A percentile compares a stretch with the other conserved stretches of the same genome.
phyloP scores from a whole-genome alignment of 1,140 invertebrate genomes.

The Brachionus paranguensis region DNA sequence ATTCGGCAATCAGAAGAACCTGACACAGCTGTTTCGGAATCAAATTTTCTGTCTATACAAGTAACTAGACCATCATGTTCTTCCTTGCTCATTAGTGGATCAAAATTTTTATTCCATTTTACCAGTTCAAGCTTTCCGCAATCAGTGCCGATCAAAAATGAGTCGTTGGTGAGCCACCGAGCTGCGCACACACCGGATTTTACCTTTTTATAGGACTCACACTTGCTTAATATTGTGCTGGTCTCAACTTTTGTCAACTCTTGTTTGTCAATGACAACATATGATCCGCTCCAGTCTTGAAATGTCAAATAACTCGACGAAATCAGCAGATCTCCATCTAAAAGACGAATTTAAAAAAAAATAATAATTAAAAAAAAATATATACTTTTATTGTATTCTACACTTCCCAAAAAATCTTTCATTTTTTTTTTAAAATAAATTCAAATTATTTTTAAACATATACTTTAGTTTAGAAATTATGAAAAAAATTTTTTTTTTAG shows the following conservation, averaged over 20 bases:
- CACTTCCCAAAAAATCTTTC: conserved; percentile 19
- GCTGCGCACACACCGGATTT: background rate
- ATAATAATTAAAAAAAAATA: background rate
- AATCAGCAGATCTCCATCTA: conserved; percentile 4
- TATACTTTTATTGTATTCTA: conserved; percentile 25
- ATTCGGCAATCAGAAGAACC: conserved; percentile 7
- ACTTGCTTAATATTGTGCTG: background rate
- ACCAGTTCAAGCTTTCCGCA: background rate
- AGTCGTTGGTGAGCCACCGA: background rate
- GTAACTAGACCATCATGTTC: conserved; percentile 29
- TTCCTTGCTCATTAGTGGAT: background rate
- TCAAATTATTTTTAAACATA: background rate
- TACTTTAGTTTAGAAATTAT: background rate
- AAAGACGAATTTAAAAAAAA: background rate
- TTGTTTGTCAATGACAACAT: background rate
- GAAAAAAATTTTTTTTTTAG: conserved; percentile 12
- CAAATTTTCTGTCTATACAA: conserved; percentile 11
- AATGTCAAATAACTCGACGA: conserved; percentile 22
- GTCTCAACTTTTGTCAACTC: background rate
- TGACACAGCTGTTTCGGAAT: background rate
- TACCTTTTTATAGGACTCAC: background rate
- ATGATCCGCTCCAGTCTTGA: conserved; percentile 4
- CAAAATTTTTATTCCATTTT: background rate
- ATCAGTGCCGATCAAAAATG: background rate
- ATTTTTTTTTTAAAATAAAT: conserved; percentile 11